Percentiles rank a stretch among this genome's conserved stretches.
Evolutionary conservation across 2,797 vertebrate genomes (phyloP).

Genomic region (Notamacropus eugenii): DNA sequence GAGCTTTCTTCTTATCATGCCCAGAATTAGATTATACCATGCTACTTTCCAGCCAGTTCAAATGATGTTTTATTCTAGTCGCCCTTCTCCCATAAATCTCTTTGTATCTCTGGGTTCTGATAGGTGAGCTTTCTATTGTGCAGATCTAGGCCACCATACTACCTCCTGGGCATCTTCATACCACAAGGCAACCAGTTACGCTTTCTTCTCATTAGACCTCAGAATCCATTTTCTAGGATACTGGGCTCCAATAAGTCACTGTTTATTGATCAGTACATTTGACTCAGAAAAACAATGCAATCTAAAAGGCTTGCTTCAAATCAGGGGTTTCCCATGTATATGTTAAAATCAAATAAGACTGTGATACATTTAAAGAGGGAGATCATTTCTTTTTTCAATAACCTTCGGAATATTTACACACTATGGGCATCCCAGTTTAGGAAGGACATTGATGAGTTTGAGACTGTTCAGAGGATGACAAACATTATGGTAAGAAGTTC

Average conservation of each 20-base stretch:
- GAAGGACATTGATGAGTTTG: background rate
- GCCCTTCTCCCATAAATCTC: background rate
- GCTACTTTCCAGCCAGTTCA: background rate
- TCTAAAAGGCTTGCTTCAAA: background rate
- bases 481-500: background rate
- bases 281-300: background rate
- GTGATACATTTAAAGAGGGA: background rate
- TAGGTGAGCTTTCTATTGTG: background rate
- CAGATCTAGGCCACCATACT: background rate
- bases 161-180: background rate
- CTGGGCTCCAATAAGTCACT: background rate
- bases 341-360: background rate
- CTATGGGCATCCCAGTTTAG: background rate
- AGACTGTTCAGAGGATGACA: background rate
- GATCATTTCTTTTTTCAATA: background rate
- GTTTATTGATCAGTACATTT: background rate
- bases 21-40: background rate
- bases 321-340: background rate
- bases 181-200: background rate
- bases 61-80: background rate
- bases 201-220: background rate
- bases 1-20: background rate
- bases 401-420: background rate
- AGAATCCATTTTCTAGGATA: background rate
- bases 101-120: background rate